Percentiles rank a stretch among this genome's conserved stretches.
phyloP scores from a whole-genome alignment of 1,140 invertebrate species.

The Battus philenor region DNA sequence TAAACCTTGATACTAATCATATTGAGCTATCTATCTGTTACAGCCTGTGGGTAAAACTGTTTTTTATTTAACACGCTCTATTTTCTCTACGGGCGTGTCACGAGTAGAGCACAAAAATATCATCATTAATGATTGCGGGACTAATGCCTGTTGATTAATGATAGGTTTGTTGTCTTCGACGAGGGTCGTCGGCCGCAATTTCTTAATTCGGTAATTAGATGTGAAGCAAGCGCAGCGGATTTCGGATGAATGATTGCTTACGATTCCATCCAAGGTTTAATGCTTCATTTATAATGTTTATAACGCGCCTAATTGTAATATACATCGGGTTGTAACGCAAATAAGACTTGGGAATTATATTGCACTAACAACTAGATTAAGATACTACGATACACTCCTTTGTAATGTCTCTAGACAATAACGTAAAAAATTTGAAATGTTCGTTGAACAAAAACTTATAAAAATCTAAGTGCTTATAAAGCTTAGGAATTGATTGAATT shows the following conservation, averaged over 20 bases:
- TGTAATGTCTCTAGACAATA: too few relatives aligned
- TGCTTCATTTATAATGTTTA: background rate
- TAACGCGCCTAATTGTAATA: too few relatives aligned
- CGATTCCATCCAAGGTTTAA: background rate
- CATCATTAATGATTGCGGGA: slow-evolving; percentile 54
- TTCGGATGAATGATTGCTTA: slow-evolving; percentile 41
- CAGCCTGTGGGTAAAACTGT: background rate
- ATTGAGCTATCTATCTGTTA: too few relatives aligned
- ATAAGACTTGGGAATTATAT: too few relatives aligned
- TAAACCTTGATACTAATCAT: too few relatives aligned
- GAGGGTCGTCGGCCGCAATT: slow-evolving; percentile 59
- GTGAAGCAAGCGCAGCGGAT: slow-evolving; percentile 43
- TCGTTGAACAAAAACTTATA: too few relatives aligned
- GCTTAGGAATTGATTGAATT: too few relatives aligned
- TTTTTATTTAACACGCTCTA: background rate
- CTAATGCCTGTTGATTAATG: slow-evolving; percentile 67
- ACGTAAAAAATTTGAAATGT: too few relatives aligned
- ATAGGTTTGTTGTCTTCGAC: slow-evolving; percentile 60
- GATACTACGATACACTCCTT: too few relatives aligned
- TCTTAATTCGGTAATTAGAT: slow-evolving; percentile 68
- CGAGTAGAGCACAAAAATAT: slow-evolving; percentile 57
- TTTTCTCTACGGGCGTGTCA: background rate
- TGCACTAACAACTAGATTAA: too few relatives aligned
- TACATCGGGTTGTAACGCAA: background rate
- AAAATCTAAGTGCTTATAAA: too few relatives aligned